A percentile compares a stretch with the other conserved stretches of the same genome.
These are phyloP conservation scores for Acronicta leporina DNA, from an alignment of 2,888 invertebrate species.

Conservation along the genomic window DNA sequence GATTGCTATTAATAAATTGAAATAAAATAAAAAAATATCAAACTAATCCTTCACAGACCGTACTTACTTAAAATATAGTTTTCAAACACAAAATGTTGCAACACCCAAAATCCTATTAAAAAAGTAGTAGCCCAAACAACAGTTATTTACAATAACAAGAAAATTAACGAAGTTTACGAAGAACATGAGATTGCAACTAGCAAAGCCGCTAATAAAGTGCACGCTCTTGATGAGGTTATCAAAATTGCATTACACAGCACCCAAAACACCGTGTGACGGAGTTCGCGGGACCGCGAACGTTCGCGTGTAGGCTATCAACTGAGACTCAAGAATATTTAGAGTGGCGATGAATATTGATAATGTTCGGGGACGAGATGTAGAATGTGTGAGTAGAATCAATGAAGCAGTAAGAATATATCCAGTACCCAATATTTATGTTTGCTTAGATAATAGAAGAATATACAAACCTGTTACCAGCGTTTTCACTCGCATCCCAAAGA, in stretches of 20 bases:
- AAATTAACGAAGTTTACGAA: slow-evolving; percentile 31
- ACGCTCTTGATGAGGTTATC: slow-evolving; percentile 72
- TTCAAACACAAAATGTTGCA: no score
- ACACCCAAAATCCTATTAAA: not conserved
- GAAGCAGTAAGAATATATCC: not conserved
- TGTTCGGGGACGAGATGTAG: slow-evolving; percentile 10
- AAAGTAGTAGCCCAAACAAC: not conserved
- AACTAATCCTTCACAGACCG: no score
- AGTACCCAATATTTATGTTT: not conserved
- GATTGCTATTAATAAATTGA: no score
- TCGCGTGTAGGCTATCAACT: slow-evolving; percentile 49
- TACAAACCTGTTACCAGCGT: no score
- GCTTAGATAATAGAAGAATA: not conserved
- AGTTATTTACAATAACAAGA: slow-evolving; percentile 24
- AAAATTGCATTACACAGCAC: slow-evolving; percentile 79
- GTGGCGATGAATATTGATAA: slow-evolving; percentile 28
- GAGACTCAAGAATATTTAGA: slow-evolving; percentile 53
- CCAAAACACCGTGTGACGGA: slow-evolving; percentile 69
- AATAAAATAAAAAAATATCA: no score
- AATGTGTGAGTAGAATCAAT: slow-evolving; percentile 4
- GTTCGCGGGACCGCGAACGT: slow-evolving; percentile 64
- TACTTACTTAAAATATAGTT: no score
- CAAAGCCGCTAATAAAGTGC: slow-evolving; percentile 63
- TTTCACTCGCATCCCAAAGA: no score
- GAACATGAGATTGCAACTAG: slow-evolving; percentile 49